Evolutionary conservation across 2,113 vertebrate genomes (phyloP), one percentile per base, ranked within the genome.

Genomic region (Brachirus orientalis): DNA sequence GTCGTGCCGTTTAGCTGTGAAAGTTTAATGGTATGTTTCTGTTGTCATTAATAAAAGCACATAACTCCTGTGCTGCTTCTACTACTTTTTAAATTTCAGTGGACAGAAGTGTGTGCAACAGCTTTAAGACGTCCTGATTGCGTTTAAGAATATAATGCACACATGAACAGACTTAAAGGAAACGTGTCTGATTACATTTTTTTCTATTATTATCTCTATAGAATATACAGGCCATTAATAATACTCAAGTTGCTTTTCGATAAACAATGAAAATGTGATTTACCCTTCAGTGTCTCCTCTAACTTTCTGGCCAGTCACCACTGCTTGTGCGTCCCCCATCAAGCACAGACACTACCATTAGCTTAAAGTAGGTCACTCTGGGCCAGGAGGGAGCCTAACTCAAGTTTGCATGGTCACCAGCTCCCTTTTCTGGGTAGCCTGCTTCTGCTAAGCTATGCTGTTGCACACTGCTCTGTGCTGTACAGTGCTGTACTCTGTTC

Each of bases 301-400:
- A 61, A 44, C 46, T 80, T 79, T 77, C 59, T 40, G 64, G 63
- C 80, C 79, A 78, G 56, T 83, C 69, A 70, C 79, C 51, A 54
- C 65, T 58, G 74, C 81, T 87, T 84, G 84, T 81, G 83, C 85
- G 88, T 80, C 72, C 76, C 77, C 77, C 80, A 47, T 88, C 54
- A 54, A 73, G 79, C 77, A 17, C 70, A 68, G 84, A 67, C 71
- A 59, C 80, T 68, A 87, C 87, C 86, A 86, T 88, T 89, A 85
- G 83, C 82, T 82, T 85, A 76, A 93, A 94, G 87, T 93, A 92
- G 92, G 93, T 90, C 93, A 91, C 69, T 82, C 75, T 81, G 85
- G 89, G 80, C 88, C 90, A 93, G 84, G 79, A 88, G 87, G 84
- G 89, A 92, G 86, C 72, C 84, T 74, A 75, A 74, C 86, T 86